Evolutionary conservation across 2,797 vertebrate species (phyloP).

Genomic region (Vultur gryphus): DNA sequence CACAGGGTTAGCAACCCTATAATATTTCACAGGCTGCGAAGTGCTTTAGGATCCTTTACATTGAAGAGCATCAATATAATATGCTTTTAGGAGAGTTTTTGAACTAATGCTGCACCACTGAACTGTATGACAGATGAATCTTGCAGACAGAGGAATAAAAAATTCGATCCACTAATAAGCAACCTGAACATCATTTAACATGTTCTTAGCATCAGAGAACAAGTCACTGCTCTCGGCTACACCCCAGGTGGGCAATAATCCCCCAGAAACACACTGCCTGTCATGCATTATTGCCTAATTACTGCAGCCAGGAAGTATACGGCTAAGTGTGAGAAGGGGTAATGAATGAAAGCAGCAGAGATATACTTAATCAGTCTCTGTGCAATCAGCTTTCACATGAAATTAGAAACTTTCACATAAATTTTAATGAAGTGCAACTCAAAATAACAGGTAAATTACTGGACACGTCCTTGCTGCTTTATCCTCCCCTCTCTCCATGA

Average conservation of each 20-base stretch:
- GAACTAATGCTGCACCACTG: neutral
- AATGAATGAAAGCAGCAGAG: conserved; percentile 17
- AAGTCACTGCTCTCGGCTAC: neutral
- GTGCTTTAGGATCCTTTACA: neutral
- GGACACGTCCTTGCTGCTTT: neutral
- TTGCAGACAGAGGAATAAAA: neutral
- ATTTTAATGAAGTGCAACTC: neutral
- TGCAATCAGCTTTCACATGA: neutral
- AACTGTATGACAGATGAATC: neutral
- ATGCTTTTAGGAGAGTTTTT: neutral
- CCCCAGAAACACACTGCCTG: neutral
- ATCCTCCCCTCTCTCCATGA: neutral
- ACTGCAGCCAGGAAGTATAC: neutral
- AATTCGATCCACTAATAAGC: neutral
- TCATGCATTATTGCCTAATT: neutral
- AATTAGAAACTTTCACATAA: neutral
- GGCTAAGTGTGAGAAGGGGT: neutral
- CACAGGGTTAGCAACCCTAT: neutral
- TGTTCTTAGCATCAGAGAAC: neutral
- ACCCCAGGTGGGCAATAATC: neutral
- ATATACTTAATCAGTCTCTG: neutral
- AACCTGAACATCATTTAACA: neutral
- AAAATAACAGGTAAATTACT: neutral
- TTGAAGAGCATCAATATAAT: neutral
- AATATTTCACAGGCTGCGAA: neutral